These are phyloP conservation scores for Marcusenius ussheri DNA, from an alignment of 2,113 vertebrate genomes.

Conservation along the genomic window DNA sequence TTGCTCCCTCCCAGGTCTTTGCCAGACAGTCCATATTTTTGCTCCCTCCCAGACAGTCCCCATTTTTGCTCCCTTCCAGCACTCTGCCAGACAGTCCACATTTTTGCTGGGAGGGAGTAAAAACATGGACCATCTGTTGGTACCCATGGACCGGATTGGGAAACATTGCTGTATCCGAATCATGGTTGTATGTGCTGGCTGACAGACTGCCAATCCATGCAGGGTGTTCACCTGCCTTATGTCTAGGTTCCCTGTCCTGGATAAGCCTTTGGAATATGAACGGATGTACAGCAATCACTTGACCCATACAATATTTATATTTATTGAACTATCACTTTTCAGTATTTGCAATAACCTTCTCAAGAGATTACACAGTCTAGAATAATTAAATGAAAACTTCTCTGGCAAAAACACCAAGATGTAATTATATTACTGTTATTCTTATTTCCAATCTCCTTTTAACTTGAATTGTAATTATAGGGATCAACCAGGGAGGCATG, in stretches of 20 bases:
- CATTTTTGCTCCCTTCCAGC: no score
- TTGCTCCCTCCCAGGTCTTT: no score
- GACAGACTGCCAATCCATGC: not conserved
- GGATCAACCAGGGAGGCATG: not conserved
- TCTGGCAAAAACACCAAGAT: not conserved
- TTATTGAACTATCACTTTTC: not conserved
- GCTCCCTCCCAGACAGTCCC: no score
- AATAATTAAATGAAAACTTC: not conserved
- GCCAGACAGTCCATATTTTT: no score
- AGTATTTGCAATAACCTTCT: not conserved
- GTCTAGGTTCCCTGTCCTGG: not conserved
- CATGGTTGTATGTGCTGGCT: not conserved
- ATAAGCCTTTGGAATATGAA: not conserved
- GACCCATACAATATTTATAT: not conserved
- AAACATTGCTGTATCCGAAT: not conserved
- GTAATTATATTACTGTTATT: not conserved
- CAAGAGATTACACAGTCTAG: not conserved
- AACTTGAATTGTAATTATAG: not conserved
- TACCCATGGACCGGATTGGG: not conserved
- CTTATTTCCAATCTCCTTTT: not conserved
- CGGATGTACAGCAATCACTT: not conserved
- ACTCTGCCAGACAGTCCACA: no score
- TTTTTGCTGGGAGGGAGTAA: not conserved
- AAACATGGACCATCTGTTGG: not conserved
- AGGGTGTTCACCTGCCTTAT: not conserved